Conservation (phyloP, 2,888 invertebrate genomes). For the Phragmatobia fuliginosa region DNA sequence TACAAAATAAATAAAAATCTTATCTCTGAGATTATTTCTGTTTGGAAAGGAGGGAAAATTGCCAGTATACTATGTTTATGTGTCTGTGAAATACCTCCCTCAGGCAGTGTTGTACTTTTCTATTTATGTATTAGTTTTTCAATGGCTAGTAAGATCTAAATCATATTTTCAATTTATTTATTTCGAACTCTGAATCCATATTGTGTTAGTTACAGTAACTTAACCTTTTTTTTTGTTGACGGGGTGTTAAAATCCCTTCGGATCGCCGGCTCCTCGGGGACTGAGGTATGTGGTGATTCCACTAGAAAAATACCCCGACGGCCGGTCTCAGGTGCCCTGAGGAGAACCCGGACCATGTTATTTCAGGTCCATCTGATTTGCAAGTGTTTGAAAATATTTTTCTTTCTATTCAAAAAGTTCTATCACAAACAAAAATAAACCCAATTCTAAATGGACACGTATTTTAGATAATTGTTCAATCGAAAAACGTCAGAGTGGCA, state of each 20-base stretch:
- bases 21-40: conserved; percentile 13
- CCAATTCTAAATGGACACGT: background rate
- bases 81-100: background rate
- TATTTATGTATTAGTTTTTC: background rate
- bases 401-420: background rate
- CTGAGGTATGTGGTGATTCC: too few species aligned
- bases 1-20: conserved; percentile 3
- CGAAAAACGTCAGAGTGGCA: background rate
- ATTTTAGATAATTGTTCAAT: background rate
- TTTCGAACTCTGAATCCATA: too few species aligned
- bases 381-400: background rate
- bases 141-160: too few species aligned
- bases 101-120: background rate
- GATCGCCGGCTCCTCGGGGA: too few species aligned
- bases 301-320: too few species aligned
- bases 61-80: background rate
- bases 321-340: too few species aligned
- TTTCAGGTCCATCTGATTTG: too few species aligned
- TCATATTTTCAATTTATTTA: too few species aligned
- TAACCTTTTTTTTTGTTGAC: too few species aligned
- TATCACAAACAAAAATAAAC: background rate
- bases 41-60: background rate
- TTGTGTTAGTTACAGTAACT: too few species aligned
- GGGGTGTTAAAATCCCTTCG: too few species aligned
- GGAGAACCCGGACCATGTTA: too few species aligned